Base-by-base conservation (phyloP, 1,140 invertebrate species). In the Hypothenemus hampei region DNA sequence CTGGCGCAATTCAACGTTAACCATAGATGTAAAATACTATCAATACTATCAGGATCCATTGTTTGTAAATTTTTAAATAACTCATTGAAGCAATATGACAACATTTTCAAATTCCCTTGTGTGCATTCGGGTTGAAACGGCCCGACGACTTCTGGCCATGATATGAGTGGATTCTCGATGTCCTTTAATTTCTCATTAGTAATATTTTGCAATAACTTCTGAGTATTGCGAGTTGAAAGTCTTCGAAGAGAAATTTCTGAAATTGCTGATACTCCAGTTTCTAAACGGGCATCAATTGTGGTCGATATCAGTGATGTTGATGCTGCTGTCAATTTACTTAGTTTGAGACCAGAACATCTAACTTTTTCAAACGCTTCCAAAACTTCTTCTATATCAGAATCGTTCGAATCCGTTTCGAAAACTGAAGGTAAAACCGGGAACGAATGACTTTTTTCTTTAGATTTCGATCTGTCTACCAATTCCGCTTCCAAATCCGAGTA, bases 11-110 rank as follows among this genome's bases (percentile, higher is more conserved):
- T 91, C 35, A 92, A 69, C 1, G 86, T 90, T 31, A 92, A 74
- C 90, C 90, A 93, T 49, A 91, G 74, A 48, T 90, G 85, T 4
- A 93, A 72, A 31, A 91, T 79, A 61, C 87, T 79, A 70, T 93
- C 89, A 65, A 91, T 76, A 66, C 85, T 84, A 18, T 81, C 81
- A 64, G 68, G 59, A 10, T 60, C 52, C 21, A 66, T 60, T 22
- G 62, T 47, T 51, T 79, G 73, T 15, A 83, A 65, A 62, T 85
- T 80, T 5, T 77, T 77, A 62, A 88, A 85, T 54, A 89, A 75
- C 49, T 76, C 76, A 59, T 86, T 79, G 63, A 87, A 88, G 57
- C 85, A 87, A 53, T 75, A 72, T 15, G 78, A 81, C 36, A 89
- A 69, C 82, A 88, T 87, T 33, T 71, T 64, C 26, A 36, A 70